Base-by-base conservation (phyloP, 2,113 vertebrate genomes). In the Ptyas mucosa region DNA sequence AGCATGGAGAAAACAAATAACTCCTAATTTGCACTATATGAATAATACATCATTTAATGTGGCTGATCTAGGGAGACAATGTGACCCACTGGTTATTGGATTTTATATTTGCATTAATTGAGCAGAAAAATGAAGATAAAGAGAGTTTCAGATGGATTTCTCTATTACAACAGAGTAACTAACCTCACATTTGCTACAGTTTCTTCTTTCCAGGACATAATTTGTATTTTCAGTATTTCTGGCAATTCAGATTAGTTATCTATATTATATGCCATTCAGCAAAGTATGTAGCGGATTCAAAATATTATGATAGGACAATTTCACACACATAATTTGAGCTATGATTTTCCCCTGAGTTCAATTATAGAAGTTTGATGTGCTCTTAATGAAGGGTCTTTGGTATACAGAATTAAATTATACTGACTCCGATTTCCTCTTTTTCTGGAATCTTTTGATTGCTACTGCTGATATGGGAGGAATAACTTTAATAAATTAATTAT, bases 401-500 rank as follows among this genome's bases (percentile, higher is more conserved):
- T 90, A 55, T 0, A 6, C 0, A 34, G 53, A 15, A 26, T 85
- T 53, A 1, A 23, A 1, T 54, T 57, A 21, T 90, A 15, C 12
- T 88, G 53, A 18, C 1, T 93, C 93, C 43, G 39, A 0, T 88
- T 93, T 92, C 11, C 7, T 61, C 12, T 91, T 20, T 94, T 75
- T 26, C 87, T 34, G 53, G 61, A 46, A 18, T 26, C 29, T 94
- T 95, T 93, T 58, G n/a, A 43, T 61, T 90, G 46, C 94, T 91
- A 24, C 29, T 92, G 10, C 8, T 89, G 53, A 4, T 64, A 52
- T 86, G 91, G 8, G 2, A 18, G 43, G 23, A 24, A 9, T 34
- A 81, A 7, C n/a, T 90, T 29, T 64, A 93, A 91, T 96, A 93
- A 94, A 96, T 95, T 93, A 93, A 94, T 96, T 92, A 94, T 93